Base-by-base conservation (phyloP, 2,113 vertebrate genomes). In the Aldabrachelys gigantea region DNA sequence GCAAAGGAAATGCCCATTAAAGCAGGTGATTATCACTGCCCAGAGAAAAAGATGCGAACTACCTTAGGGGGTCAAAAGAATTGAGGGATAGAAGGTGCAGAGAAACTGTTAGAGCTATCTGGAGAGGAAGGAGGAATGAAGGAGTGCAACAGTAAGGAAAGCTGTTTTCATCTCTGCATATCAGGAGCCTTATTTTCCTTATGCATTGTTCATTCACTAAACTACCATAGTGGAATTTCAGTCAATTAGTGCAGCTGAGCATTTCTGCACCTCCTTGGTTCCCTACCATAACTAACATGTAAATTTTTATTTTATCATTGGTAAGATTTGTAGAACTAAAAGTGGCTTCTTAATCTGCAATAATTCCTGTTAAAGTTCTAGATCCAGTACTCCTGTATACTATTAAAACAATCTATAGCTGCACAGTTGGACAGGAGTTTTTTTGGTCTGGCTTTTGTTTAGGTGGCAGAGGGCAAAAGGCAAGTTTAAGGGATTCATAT, bases 211-310 rank as follows among this genome's bases (percentile, higher is more conserved):
- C 50, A 82, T 72, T 38, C n/a, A 22, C 44, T 53, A 81, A 49
- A 41, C 85, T 76, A 87, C 89, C 92, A 22, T 81, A 93, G 86
- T 80, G 25, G 86, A 88, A 90, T 3, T 88, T 96, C 88, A 80
- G 41, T 35, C 81, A 82, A 52, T 24, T 22, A 75, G n/a, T n/a
- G 38, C 31, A 57, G 56, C 83, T 41, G 8, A 80, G n/a, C 21
- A 92, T 62, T 93, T 90, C 62, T 90, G 4, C 17, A 76, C 52
- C 25, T 82, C 13, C 56, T 53, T 6, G 29, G 41, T 47, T 62
- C 92, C 56, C 62, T 76, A 12, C 44, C 21, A 72, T 90, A 91
- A 90, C 49, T 59, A 80, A 22, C 12, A 38, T 52, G 25, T 49
- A 10, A 47, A 78, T 85, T 14, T 56, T 89, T 89, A 41, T 87